Base-by-base conservation (phyloP, 1,140 invertebrate species). In the Helicoverpa zea region DNA sequence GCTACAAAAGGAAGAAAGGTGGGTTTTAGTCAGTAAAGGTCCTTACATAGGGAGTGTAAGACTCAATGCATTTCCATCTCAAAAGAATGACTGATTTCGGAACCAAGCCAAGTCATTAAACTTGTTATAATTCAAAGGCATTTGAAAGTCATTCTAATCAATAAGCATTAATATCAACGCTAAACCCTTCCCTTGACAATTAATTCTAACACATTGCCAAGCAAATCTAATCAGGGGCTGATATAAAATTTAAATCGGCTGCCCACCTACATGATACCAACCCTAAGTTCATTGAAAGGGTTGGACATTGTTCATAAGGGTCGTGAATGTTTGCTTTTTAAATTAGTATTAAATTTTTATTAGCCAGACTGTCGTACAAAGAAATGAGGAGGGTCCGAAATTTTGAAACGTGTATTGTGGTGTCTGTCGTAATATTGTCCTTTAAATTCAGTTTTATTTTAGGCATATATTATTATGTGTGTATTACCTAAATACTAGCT, bases 201-300 rank as follows among this genome's bases (percentile, higher is more conserved):
- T 77, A 64, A 77, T n/a, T 64, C 49, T 14, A 43, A 61, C 73
- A 51, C 56, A 43, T 68, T 7, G 30, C 56, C 35, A 47, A 59
- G 35, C 29, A 49, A 59, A 54, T 58, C 18, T 81, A 83, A 83
- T 85, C 75, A 81, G 52, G 30, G 77, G 76, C 52, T 81, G 68
- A 81, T 85, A 76, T 85, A 80, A 81, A 85, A 85, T 85, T 85
- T 81, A 85, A 85, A 85, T 83, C 80, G 72, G 51, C 30, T 49
- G 73, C 30, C 49, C 35, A 35, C 35, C 12, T 47, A 70, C 16
- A 63, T 66, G 29, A 77, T 77, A 66, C 14, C 23, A 18, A 52
- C 75, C 75, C 75, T 18, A 5, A 43, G 35, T 43, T 9, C 35
- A 23, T 68, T 7, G 9, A 9, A 61, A 72, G 70, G 77, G 77